Evolutionary conservation across 2,797 vertebrate genomes (phyloP).

Genomic region (Chelonia mydas): DNA sequence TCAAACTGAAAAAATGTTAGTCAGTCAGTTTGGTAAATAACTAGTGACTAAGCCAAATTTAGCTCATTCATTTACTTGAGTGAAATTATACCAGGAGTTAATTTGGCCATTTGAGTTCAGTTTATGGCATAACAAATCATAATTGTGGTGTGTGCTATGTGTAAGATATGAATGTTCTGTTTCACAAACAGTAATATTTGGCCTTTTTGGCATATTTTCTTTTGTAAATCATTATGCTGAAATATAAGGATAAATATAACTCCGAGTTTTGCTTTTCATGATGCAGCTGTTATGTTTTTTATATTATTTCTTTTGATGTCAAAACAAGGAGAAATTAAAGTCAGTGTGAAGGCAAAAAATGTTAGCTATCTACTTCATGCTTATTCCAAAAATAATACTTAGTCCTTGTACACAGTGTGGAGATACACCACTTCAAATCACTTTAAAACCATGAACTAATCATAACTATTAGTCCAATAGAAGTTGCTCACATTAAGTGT

Average conservation of each 20-base stretch:
- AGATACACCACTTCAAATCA: background rate
- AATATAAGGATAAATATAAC: background rate
- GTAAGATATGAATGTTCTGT: background rate
- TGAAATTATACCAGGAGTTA: background rate
- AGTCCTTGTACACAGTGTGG: background rate
- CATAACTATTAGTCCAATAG: background rate
- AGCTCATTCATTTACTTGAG: background rate
- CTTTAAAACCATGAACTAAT: no score
- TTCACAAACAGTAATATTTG: background rate
- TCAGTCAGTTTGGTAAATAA: background rate
- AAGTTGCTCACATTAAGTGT: background rate
- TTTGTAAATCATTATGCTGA: background rate
- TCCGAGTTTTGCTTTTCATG: background rate
- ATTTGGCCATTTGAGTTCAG: background rate
- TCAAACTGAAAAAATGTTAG: background rate
- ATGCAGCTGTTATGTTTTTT: background rate
- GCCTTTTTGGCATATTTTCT: background rate
- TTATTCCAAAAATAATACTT: background rate
- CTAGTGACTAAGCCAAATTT: background rate
- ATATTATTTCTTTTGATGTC: background rate
- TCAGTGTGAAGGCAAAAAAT: background rate
- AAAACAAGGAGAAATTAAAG: background rate
- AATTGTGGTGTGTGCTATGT: background rate
- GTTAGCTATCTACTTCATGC: background rate
- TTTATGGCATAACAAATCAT: background rate